Evolutionary conservation across 2,113 vertebrate genomes (phyloP).

Genomic region (Stigmatopora argus): DNA sequence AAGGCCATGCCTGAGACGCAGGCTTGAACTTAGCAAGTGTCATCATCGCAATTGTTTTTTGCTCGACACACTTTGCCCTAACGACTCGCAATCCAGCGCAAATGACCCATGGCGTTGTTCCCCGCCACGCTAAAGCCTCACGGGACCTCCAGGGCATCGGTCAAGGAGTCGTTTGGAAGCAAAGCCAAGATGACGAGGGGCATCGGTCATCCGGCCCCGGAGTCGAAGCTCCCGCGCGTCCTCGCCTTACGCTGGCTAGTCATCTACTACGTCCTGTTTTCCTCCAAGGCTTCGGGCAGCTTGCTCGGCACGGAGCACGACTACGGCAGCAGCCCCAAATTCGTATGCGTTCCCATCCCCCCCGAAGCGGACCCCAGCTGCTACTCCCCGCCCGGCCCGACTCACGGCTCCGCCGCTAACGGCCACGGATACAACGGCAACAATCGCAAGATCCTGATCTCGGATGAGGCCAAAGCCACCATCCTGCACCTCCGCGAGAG

Average conservation of each 20-base stretch:
- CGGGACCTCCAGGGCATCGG: constrained; percentile 11
- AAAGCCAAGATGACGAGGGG: constrained; percentile 55
- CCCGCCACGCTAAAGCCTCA: constrained; percentile 28
- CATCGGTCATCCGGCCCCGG: constrained; percentile 36
- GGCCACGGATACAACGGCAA: constrained; percentile 36
- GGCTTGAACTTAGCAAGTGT: neutral
- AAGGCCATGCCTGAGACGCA: neutral
- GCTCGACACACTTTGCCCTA: constrained; percentile 26
- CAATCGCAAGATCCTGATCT: constrained; percentile 50
- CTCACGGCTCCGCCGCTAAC: constrained; percentile 42
- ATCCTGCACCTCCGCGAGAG: constrained; percentile 77
- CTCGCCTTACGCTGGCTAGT: constrained; percentile 44
- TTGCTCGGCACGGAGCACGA: constrained; percentile 58
- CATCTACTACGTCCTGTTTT: constrained; percentile 51
- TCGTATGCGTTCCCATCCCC: constrained; percentile 76
- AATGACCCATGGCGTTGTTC: constrained; percentile 48
- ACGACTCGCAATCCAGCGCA: constrained; percentile 10
- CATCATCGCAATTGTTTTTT: neutral
- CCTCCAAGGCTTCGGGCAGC: constrained; percentile 39
- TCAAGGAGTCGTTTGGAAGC: constrained; percentile 23
- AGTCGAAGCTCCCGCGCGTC: constrained; percentile 22
- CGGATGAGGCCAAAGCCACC: constrained; percentile 77
- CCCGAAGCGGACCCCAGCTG: constrained; percentile 73
- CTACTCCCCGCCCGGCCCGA: constrained; percentile 55
- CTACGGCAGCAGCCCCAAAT: constrained; percentile 69